These are phyloP conservation scores for Pomatostomus ruficeps DNA, from an alignment of 2,113 vertebrate genomes.

Conservation along the genomic window DNA sequence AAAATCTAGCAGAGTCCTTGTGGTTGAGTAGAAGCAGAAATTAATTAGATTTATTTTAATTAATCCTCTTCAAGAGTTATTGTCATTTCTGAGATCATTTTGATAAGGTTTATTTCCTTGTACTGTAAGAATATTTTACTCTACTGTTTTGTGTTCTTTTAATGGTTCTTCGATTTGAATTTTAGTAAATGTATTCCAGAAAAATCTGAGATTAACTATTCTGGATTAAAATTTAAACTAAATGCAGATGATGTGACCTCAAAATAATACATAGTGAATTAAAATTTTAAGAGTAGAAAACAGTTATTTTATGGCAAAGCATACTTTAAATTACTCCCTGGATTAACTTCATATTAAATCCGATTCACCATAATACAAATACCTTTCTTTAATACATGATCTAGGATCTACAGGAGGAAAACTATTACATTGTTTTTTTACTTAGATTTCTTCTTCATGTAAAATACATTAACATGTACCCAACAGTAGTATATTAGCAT, in stretches of 20 bases:
- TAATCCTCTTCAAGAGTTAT: background rate
- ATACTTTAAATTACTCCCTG: background rate
- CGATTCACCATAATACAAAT: background rate
- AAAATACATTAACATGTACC: background rate
- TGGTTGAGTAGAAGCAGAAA: background rate
- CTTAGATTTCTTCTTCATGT: background rate
- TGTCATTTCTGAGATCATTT: background rate
- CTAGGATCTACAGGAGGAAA: background rate
- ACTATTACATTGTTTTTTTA: background rate
- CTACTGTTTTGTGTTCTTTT: background rate
- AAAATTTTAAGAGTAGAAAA: background rate
- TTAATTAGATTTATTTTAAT: background rate
- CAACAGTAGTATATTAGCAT: background rate
- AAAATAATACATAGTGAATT: background rate
- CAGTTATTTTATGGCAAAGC: background rate
- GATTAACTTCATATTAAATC: background rate
- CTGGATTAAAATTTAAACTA: slow-evolving; percentile 15
- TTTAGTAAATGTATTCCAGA: background rate
- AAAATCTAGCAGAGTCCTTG: background rate
- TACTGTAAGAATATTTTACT: background rate
- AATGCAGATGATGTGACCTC: background rate
- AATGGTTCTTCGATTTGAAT: background rate
- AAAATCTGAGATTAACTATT: background rate
- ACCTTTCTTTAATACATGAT: background rate
- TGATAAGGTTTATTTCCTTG: background rate